Evolutionary conservation across 2,797 vertebrate species (phyloP), one percentile per base, ranked within the genome.

Genomic region (Delichon dasypus): DNA sequence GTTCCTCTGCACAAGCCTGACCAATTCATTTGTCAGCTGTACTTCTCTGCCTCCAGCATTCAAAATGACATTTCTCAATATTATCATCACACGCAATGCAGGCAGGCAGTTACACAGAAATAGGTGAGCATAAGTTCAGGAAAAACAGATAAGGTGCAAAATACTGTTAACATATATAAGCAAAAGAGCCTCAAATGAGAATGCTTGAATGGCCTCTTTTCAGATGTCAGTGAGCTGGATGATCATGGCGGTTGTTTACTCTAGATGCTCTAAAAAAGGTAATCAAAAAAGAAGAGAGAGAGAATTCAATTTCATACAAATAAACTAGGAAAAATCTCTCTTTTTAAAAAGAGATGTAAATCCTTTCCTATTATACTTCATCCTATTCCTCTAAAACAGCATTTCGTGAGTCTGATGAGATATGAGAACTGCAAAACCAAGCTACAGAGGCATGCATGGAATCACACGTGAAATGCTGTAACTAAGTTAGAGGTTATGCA

Each of bases 261-360:
- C 79, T 48, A 83, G 62, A 87, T 54, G 77, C 48, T 40, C 22
- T 88, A 2, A 4, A 92, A 80, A 89, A 61, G 17, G 30, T 80
- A 95, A 92, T 91, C 72, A 89, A 72, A 75, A 92, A 65, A 60
- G 57, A 76, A 76, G 42, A 84, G 40, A 89, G 66, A 22, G 57
- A 89, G 54, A 91, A 91, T 48, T 44, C 51, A 70, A 67, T 91
- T 93, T 75, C 85, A 94, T 89, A 92, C 61, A 90, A 88, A 90
- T 58, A 85, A 71, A 80, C 34, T 64, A 45, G 40, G 64, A 70
- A 62, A 92, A 89, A 90, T 85, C 18, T 82, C 18, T 82, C 66
- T 77, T 77, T 38, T 84, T 87, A 71, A 94, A 80, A 16, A 42
- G 80, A 45, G 26, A 67, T 40, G 50, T 40, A 81, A 73, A 44